Evolutionary conservation across 2,888 invertebrate species (phyloP).

Genomic region (Papilio demoleus): DNA sequence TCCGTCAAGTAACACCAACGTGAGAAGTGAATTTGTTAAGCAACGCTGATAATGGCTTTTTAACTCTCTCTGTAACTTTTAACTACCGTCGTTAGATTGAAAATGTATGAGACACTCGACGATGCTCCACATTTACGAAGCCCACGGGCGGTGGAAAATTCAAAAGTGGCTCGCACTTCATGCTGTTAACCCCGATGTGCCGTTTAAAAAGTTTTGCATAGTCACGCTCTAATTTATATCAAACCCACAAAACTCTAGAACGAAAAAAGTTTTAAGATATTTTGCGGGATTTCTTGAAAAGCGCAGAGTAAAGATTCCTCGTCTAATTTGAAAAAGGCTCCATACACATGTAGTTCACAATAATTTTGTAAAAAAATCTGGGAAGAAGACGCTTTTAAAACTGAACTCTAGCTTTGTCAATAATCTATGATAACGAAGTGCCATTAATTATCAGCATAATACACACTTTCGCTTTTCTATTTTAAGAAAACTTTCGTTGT

Average conservation of each 20-base stretch:
- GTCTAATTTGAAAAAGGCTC: not conserved
- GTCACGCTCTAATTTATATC: constrained; percentile 51
- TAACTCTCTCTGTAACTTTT: constrained; percentile 57
- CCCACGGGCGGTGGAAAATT: constrained; percentile 24
- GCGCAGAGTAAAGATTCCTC: not conserved
- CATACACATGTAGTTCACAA: not conserved
- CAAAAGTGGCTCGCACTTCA: constrained; percentile 27
- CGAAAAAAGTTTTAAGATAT: not conserved
- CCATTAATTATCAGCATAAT: not conserved
- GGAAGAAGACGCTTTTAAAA: not conserved
- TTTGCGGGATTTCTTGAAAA: not conserved
- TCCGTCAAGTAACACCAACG: constrained; percentile 40
- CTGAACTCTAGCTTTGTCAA: not conserved
- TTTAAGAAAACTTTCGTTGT: constrained; percentile 20
- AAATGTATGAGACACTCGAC: constrained; percentile 54
- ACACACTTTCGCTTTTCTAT: constrained; percentile 12
- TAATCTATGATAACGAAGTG: not conserved
- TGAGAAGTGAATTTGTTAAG: constrained; percentile 32
- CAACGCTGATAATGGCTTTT: constrained; percentile 48
- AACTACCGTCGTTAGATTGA: constrained; percentile 52
- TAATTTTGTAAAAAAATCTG: not conserved
- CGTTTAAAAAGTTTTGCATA: constrained; percentile 44
- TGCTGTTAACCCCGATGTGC: constrained; percentile 28
- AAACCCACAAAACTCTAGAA: constrained; percentile 32
- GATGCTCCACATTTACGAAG: constrained; percentile 52